A percentile compares a stretch with the other conserved stretches of the same genome.
Evolutionary conservation across 2,888 invertebrate species (phyloP).

Genomic region (Halictus ligatus): DNA sequence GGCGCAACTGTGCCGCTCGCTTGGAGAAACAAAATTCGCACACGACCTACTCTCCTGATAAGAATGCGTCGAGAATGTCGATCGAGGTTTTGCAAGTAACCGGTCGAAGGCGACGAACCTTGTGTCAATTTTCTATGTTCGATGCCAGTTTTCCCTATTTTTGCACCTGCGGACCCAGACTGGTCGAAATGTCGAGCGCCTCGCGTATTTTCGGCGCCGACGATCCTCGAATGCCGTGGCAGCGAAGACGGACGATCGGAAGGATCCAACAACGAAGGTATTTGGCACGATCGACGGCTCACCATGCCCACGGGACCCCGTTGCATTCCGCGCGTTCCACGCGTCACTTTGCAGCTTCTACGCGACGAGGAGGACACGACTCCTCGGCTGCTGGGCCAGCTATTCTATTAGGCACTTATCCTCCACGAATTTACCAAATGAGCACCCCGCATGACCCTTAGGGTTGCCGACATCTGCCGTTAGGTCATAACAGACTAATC

Average conservation of each 20-base stretch:
- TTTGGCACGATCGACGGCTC: constrained; percentile 63
- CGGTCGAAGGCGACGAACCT: neutral
- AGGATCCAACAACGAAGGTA: constrained; percentile 61
- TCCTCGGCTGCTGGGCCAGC: neutral
- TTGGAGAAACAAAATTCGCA: too few species aligned
- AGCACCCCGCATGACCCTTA: neutral
- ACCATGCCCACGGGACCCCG: constrained; percentile 39
- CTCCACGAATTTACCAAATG: neutral
- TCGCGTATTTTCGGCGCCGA: constrained; percentile 15
- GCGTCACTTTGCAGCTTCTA: constrained; percentile 58
- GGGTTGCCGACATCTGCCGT: neutral
- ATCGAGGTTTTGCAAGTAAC: neutral
- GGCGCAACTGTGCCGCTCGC: too few species aligned
- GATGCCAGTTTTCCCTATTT: neutral
- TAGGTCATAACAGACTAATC: neutral
- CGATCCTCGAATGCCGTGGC: neutral
- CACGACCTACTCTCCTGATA: too few species aligned
- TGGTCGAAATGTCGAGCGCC: neutral
- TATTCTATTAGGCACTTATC: neutral
- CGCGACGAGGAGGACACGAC: constrained; percentile 19
- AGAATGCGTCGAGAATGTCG: too few species aligned
- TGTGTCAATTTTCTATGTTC: neutral
- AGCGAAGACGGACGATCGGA: constrained; percentile 30
- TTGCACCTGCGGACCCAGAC: neutral
- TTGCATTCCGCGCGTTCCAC: constrained; percentile 72